These are phyloP conservation scores for Zhuqinia jingwanae DNA, from an alignment of 2,888 invertebrate genomes.

Conservation along the genomic window DNA sequence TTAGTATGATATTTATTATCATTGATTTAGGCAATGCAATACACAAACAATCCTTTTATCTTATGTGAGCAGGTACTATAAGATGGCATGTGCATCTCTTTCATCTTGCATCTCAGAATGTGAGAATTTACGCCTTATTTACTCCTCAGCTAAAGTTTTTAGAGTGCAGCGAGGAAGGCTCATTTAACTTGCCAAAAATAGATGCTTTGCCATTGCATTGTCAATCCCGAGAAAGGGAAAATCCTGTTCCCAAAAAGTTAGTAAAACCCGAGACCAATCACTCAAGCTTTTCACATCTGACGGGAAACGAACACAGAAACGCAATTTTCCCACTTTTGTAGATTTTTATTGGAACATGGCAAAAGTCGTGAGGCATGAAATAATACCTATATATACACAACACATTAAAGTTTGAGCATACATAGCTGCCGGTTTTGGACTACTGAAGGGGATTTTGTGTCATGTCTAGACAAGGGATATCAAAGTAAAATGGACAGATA, in stretches of 20 bases:
- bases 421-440: too few relatives aligned
- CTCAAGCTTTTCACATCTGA: constrained; percentile 1
- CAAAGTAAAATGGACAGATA: too few relatives aligned
- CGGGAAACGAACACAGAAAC: constrained; percentile 11
- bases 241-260: not conserved
- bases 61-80: too few relatives aligned
- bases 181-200: not conserved
- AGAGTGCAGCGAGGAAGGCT: not conserved
- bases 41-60: too few relatives aligned
- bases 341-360: too few relatives aligned
- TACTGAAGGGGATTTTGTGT: too few relatives aligned
- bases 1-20: too few relatives aligned
- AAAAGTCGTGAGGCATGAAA: too few relatives aligned
- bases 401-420: not conserved
- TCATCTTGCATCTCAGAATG: too few relatives aligned
- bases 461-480: too few relatives aligned
- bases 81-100: too few relatives aligned
- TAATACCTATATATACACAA: not conserved
- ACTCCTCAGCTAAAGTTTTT: not conserved
- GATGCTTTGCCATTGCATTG: not conserved
- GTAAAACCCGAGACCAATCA: not conserved
- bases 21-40: too few relatives aligned
- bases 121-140: not conserved
- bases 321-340: not conserved
- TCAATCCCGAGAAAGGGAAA: not conserved